A percentile compares a stretch with the other conserved stretches of the same genome.
phyloP scores from a whole-genome alignment of 2,888 invertebrate genomes.

The Carterocephalus palaemon region DNA sequence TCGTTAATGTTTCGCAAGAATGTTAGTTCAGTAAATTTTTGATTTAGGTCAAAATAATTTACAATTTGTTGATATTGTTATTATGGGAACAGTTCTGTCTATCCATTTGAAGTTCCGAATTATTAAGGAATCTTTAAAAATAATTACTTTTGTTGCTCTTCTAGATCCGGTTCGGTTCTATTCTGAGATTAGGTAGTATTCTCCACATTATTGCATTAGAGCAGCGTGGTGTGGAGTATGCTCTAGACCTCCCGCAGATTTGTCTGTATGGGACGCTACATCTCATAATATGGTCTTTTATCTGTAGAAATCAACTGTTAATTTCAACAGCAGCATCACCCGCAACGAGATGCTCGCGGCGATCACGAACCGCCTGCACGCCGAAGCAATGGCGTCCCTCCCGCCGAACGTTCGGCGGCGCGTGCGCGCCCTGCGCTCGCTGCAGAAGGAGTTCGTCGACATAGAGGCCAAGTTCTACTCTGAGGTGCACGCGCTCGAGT shows the following conservation, averaged over 20 bases:
- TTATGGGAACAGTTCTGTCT: too few relatives aligned
- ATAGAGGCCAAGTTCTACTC: conserved; percentile 96
- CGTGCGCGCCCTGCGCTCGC: conserved; percentile 89
- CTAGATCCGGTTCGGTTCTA: too few relatives aligned
- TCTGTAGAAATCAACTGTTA: too few relatives aligned
- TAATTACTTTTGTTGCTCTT: too few relatives aligned
- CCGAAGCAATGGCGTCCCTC: conserved; percentile 80
- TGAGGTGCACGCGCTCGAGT: conserved; percentile 95
- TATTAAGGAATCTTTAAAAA: too few relatives aligned
- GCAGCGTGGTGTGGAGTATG: too few relatives aligned
- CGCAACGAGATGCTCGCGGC: conserved; percentile 80
- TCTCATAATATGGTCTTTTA: neutral
- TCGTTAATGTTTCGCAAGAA: too few relatives aligned
- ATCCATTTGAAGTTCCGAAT: too few relatives aligned
- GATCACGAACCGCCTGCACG: conserved; percentile 78
- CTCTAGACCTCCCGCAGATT: too few relatives aligned
- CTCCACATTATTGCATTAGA: too few relatives aligned
- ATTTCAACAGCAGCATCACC: conserved; percentile 55
- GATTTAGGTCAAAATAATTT: conserved; percentile 2
- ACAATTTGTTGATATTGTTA: conserved; percentile 4
- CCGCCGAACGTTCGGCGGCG: conserved; percentile 88
- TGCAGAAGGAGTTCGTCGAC: conserved; percentile 90
- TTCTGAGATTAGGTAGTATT: too few relatives aligned
- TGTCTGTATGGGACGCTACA: too few relatives aligned
- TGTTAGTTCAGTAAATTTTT: conserved; percentile 6